These are phyloP conservation scores for Sapayoa aenigma DNA, from an alignment of 2,113 vertebrate species.

Conservation along the genomic window DNA sequence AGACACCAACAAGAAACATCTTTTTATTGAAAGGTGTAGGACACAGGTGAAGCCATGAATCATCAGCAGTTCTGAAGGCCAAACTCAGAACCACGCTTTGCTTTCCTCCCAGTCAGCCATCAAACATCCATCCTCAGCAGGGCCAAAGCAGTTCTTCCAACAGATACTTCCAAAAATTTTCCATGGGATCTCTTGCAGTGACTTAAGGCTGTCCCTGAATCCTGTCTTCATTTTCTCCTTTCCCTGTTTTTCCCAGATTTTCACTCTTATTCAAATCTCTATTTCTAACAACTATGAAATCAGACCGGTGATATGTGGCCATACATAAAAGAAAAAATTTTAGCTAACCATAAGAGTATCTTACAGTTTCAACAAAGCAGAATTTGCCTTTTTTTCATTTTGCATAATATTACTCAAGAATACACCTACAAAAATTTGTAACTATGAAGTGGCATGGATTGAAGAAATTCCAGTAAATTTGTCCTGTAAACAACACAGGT, in stretches of 20 bases:
- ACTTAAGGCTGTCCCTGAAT: not conserved
- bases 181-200: not conserved
- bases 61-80: not conserved
- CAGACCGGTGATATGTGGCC: not conserved
- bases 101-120: not conserved
- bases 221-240: not conserved
- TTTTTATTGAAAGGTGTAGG: not conserved
- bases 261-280: not conserved
- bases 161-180: not conserved
- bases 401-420: not conserved
- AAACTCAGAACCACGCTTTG: not conserved
- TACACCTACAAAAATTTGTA: not conserved
- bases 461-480: not conserved
- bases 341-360: not conserved
- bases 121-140: not conserved
- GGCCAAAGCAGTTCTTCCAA: not conserved
- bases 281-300: not conserved
- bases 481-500: not conserved
- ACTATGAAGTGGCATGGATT: not conserved
- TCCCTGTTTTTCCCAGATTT: not conserved
- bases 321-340: not conserved
- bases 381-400: not conserved
- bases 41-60: not conserved
- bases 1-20: not conserved
- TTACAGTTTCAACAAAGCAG: not conserved